Evolutionary conservation across 2,797 vertebrate genomes (phyloP), one percentile per base, ranked within the genome.

Genomic region (Microctenopoma steveboyesi): DNA sequence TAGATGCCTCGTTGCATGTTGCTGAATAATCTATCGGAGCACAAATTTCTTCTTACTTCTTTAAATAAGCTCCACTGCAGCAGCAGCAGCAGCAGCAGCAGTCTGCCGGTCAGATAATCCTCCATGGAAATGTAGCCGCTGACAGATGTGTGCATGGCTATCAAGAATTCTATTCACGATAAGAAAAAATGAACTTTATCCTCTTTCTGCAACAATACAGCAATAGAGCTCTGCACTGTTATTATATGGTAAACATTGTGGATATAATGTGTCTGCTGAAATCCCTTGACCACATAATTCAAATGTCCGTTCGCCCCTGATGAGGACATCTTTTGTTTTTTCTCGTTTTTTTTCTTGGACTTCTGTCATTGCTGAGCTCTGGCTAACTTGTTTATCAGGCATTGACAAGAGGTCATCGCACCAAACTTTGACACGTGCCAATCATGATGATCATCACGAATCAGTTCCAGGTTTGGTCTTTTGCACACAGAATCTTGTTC

Each of bases 61-160:
- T 64, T 78, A 74, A 82, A 81, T 82, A 64, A 74, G 78, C 72
- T 81, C 72, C 7, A 14, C 53, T 12, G 45, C 52, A 48, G 63
- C 76, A 56, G 79, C 30, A 22, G 68, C 40, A 56, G 64, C 30
- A 28, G 72, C 39, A 58, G 67, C 3, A 47, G 10, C 39, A 16
- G 74, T 78, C 67, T 76, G 83, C 46, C 40, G 50, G 1, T 71
- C 67, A 56, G 74, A 64, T 88, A 88, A 89, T 88, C 82, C 83
- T 74, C 68, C 50, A 3, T 75, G 73, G 79, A 86, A 88, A 86
- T 72, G 79, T 55, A 62, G 69, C 66, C 15, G 33, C 80, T 73
- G 86, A 85, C 89, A 91, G 89, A 91, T 87, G 89, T 83, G 83
- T 72, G 79, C 53, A 69, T 49, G 12, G 79, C 77, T 81, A 76